These are phyloP conservation scores for Himalopsyche anomala DNA, from an alignment of 2,888 invertebrate species.

Conservation along the genomic window DNA sequence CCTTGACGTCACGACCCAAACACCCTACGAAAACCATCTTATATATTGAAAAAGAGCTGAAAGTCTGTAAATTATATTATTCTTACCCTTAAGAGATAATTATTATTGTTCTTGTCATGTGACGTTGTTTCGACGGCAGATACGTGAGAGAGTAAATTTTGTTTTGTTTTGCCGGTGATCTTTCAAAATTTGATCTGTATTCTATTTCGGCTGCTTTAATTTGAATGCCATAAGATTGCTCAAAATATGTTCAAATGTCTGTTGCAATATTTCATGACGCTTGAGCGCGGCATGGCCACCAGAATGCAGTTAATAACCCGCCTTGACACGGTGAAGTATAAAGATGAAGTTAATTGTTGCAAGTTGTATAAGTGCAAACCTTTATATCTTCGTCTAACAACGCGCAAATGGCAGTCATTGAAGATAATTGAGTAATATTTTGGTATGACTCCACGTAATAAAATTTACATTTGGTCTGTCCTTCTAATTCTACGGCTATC, in stretches of 20 bases:
- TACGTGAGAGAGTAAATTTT: no score
- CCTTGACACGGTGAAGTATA: constrained; percentile 40
- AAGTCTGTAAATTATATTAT: no score
- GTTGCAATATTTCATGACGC: constrained; percentile 1
- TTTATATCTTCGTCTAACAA: not conserved
- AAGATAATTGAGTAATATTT: not conserved
- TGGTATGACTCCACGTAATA: not conserved
- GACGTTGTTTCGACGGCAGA: no score
- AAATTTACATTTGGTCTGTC: not conserved
- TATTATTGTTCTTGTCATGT: no score
- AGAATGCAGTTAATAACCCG: constrained; percentile 26
- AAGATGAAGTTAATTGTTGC: constrained; percentile 26
- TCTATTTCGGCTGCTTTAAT: no score
- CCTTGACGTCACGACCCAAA: no score
- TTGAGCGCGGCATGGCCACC: not conserved
- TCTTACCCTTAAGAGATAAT: no score
- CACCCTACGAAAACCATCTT: no score
- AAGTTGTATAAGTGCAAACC: constrained; percentile 23
- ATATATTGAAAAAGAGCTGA: no score
- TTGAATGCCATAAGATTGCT: not conserved
- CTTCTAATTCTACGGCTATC: no score
- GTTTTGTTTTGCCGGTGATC: no score
- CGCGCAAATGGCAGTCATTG: not conserved
- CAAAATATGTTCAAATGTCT: not conserved
- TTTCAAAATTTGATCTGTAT: no score